phyloP scores from a whole-genome alignment of 2,113 vertebrate species.

The Chinchilla lanigera region DNA sequence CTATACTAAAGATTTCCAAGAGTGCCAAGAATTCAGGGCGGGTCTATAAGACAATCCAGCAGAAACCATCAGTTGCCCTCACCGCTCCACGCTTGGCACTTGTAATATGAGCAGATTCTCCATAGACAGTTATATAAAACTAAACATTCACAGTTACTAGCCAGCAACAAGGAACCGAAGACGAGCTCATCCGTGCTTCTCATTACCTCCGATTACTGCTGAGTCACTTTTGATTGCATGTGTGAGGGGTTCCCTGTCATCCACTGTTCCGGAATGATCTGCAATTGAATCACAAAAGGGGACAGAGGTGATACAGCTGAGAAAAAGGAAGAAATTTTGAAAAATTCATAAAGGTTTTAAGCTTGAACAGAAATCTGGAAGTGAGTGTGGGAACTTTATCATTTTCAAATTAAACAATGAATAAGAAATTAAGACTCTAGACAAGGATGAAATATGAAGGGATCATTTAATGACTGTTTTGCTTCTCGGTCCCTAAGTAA shows the following conservation, averaged over 20 bases:
- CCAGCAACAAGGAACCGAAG: not conserved
- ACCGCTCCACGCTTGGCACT: not conserved
- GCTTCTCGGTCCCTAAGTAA: constrained; percentile 21
- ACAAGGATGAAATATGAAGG: not conserved
- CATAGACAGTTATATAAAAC: not conserved
- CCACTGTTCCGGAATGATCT: constrained; percentile 94
- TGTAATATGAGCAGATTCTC: not conserved
- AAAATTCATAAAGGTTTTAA: not conserved
- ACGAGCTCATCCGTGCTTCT: not conserved
- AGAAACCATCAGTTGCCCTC: not conserved
- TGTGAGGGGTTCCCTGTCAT: constrained; percentile 90
- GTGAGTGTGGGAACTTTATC: not conserved
- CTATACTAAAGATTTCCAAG: not conserved
- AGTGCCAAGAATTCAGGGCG: not conserved
- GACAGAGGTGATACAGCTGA: constrained; percentile 41
- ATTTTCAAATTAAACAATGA: constrained; percentile 1
- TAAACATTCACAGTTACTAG: not conserved
- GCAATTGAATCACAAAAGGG: constrained; percentile 71
- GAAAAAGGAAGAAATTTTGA: not conserved
- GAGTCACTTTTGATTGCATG: constrained; percentile 92
- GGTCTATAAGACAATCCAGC: not conserved
- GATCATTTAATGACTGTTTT: constrained; percentile 33
- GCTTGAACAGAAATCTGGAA: not conserved
- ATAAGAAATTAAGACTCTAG: constrained; percentile 32
- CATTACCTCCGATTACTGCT: constrained; percentile 96